These are phyloP conservation scores for Mus musculus DNA, from an alignment of 2,113 vertebrate genomes.

Conservation along the genomic window GRCm39 chr5:26914001-26914500, in stretches of 20 bases:
- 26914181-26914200: neutral
- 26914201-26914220: neutral
- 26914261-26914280: too few species aligned
- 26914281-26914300: neutral
- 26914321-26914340: too few species aligned
- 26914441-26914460: neutral
- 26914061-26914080: neutral
- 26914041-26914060: neutral
- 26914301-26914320: neutral
- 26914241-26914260: neutral
- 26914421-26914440: neutral
- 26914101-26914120: neutral
- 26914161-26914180: neutral
- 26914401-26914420: neutral
- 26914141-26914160: neutral
- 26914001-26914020: fast-evolving
- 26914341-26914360: too few species aligned
- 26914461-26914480: neutral
- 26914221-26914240: neutral
- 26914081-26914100: too few species aligned
- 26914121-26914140: neutral
- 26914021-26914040: neutral
- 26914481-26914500: neutral
- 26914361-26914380: neutral
- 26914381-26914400: neutral